Conservation (phyloP, 2,113 vertebrate species). For the Apus apus region DNA sequence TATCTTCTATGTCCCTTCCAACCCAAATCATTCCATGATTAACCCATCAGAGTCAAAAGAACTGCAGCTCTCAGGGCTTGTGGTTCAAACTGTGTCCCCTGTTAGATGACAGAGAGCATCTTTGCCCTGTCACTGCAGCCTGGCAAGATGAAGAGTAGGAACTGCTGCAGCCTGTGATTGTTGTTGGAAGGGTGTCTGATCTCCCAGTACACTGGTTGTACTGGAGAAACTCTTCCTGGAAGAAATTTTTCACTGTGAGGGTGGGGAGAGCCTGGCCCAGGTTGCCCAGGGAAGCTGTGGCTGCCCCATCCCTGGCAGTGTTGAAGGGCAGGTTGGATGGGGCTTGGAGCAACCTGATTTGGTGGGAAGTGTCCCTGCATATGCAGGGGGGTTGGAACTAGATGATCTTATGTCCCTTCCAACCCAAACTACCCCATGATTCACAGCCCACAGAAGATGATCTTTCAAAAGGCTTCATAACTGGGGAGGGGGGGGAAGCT, state of each 20-base stretch:
- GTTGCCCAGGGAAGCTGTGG: too few relatives aligned
- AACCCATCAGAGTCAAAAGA: background rate
- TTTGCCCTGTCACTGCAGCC: background rate
- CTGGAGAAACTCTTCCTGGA: background rate
- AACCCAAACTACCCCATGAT: too few relatives aligned
- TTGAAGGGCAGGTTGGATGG: too few relatives aligned
- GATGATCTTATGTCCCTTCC: too few relatives aligned
- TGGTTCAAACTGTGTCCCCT: background rate
- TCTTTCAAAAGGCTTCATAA: background rate
- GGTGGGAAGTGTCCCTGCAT: too few relatives aligned
- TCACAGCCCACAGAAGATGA: background rate
- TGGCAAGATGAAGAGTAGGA: background rate
- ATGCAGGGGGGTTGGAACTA: too few relatives aligned
- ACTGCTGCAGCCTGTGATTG: background rate
- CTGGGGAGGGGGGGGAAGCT: background rate
- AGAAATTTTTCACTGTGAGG: too few relatives aligned
- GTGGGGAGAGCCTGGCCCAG: too few relatives aligned
- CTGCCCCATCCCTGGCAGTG: too few relatives aligned
- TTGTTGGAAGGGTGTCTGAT: background rate
- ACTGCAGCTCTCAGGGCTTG: fast-evolving
- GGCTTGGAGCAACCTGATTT: too few relatives aligned
- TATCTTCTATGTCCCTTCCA: too few relatives aligned
- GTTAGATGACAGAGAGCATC: background rate
- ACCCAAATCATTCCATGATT: background rate
- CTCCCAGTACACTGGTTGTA: too few relatives aligned